Percentiles rank a stretch among this genome's conserved stretches.
phyloP scores from a whole-genome alignment of 2,113 vertebrate species.

The Thunnus maccoyii region DNA sequence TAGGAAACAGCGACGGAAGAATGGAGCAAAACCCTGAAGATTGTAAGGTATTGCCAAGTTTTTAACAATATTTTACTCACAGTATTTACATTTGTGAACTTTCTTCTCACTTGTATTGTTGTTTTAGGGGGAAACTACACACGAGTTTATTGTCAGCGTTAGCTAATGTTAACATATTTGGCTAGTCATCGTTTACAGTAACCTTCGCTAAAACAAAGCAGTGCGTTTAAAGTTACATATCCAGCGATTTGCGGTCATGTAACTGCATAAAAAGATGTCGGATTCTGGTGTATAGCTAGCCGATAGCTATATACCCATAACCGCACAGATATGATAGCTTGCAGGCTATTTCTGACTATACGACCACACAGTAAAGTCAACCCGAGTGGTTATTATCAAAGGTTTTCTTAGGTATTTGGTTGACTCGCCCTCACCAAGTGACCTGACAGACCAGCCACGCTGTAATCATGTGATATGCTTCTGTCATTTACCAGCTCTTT shows the following conservation, averaged over 20 bases:
- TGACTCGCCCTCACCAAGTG: background rate
- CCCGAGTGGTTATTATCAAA: background rate
- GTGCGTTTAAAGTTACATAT: background rate
- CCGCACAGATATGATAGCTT: background rate
- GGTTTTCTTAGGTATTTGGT: background rate
- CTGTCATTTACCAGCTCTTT: background rate
- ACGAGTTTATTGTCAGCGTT: background rate
- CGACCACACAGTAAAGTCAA: background rate
- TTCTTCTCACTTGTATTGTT: accelerated
- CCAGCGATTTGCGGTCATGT: background rate
- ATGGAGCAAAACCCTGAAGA: slow-evolving; percentile 78
- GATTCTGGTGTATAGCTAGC: accelerated
- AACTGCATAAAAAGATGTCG: background rate
- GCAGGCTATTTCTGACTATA: background rate
- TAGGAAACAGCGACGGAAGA: slow-evolving; percentile 41
- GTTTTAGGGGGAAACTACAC: background rate
- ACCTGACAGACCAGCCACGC: slow-evolving; percentile 3
- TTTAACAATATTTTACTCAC: too few species aligned
- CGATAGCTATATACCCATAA: background rate
- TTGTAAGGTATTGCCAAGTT: slow-evolving; percentile 70
- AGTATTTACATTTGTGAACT: too few species aligned
- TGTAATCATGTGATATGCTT: slow-evolving; percentile 42
- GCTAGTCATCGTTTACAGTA: slow-evolving; percentile 19
- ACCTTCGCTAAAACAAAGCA: background rate
- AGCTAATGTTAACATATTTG: background rate